These are phyloP conservation scores for Erebia palarica DNA, from an alignment of 2,888 invertebrate genomes.

Conservation along the genomic window DNA sequence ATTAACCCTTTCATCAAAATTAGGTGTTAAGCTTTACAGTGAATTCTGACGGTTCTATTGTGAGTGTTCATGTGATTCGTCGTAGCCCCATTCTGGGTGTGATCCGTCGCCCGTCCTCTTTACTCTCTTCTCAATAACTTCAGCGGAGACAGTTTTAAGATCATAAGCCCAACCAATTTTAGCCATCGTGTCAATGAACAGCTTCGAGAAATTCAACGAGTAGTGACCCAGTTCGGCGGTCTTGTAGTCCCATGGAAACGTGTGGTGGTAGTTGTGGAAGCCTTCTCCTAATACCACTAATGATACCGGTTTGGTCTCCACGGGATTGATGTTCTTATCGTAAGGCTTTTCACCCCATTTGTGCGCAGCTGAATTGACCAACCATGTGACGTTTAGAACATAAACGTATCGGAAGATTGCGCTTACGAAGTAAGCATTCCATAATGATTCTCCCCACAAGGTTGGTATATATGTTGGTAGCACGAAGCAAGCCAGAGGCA, in stretches of 20 bases:
- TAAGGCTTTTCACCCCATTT: slow-evolving; percentile 90
- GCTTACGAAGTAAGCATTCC: slow-evolving; percentile 85
- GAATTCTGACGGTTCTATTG: slow-evolving; percentile 25
- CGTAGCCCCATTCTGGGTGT: slow-evolving; percentile 89
- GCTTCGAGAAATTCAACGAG: slow-evolving; percentile 86
- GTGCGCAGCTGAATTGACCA: slow-evolving; percentile 95
- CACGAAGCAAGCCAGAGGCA: slow-evolving; percentile 89
- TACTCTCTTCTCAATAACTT: slow-evolving; percentile 87
- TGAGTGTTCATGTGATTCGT: slow-evolving; percentile 64
- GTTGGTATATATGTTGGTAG: slow-evolving; percentile 89
- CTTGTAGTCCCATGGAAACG: slow-evolving; percentile 93
- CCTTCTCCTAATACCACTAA: slow-evolving; percentile 88
- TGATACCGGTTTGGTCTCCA: slow-evolving; percentile 86
- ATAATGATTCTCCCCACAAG: slow-evolving; percentile 86
- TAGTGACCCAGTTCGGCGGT: slow-evolving; percentile 89
- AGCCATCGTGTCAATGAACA: slow-evolving; percentile 90
- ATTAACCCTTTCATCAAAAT: neutral
- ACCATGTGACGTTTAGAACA: slow-evolving; percentile 93
- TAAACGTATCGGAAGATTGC: slow-evolving; percentile 90
- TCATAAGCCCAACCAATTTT: slow-evolving; percentile 94
- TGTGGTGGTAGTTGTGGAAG: slow-evolving; percentile 94
- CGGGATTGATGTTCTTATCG: slow-evolving; percentile 88
- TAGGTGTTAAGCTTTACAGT: neutral
- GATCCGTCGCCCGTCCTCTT: slow-evolving; percentile 89
- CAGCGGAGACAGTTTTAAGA: slow-evolving; percentile 88